Base-by-base conservation (phyloP, 1,140 invertebrate species). In the Elymnias hypermnestra region DNA sequence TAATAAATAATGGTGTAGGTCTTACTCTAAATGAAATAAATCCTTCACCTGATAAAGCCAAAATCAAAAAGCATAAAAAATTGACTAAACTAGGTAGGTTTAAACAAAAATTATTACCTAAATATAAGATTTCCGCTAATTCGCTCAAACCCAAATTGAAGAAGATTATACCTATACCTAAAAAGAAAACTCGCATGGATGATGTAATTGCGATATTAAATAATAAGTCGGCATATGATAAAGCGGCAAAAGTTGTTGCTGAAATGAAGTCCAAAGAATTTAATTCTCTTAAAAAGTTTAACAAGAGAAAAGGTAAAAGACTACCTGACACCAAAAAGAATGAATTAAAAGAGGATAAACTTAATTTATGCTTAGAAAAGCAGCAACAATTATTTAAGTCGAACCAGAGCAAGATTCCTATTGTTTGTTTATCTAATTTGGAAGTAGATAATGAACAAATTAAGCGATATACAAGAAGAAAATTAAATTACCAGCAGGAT, bases 41-140 rank as follows among this genome's bases (percentile, higher is more conserved):
- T n/a, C n/a, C n/a, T 21, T 3, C 29, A n/a, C 1, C 31, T 10
- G 33, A 15, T 5, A 42, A 42, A 37, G 5, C 28, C 28, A 63
- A 55, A 50, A 35, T 6, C 25, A 45, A 15, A 19, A 46, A 37
- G 25, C 21, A 10, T 18, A 76, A 53, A 47, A 75, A 74, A 61
- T 19, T 63, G 43, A 71, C 64, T 29, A 77, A 64, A 26, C 52
- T 83, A 40, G 59, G 69, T 14, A 79, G 60, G 53, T 41, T 76
- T 10, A 70, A 62, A 37, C 60, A 60, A 19, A 74, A 63, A 38
- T 40, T 79, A 23, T 17, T 63, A 53, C 75, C 74, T 13, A 72
- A 63, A 57, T 46, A 53, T 48, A 83, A 83, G 62, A 77, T 79
- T 51, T 66, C 40, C 46, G 45, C n/a, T n/a, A n/a, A n/a, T n/a